phyloP scores from a whole-genome alignment of 1,140 invertebrate genomes.

The Condylostylus longicornis region DNA sequence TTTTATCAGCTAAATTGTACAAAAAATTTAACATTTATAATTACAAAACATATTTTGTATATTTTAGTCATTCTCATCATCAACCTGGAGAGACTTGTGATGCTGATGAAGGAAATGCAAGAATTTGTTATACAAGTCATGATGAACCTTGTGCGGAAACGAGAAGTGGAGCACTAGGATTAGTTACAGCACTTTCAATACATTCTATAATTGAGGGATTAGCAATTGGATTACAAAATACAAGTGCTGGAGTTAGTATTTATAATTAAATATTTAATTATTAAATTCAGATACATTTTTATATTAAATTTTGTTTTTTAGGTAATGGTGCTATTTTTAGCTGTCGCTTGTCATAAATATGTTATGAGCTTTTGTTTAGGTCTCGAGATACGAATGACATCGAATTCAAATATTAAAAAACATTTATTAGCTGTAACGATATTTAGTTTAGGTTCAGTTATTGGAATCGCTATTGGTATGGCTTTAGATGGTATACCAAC shows the following conservation, averaged over 20 bases:
- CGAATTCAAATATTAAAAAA: conserved; percentile 29
- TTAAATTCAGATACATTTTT: conserved; percentile 14
- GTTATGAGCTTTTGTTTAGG: conserved; percentile 66
- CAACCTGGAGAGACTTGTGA: conserved; percentile 18
- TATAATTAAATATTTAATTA: conserved; percentile 19
- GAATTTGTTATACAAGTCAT: conserved; percentile 46
- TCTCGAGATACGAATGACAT: conserved; percentile 44
- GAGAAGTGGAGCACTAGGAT: conserved; percentile 40
- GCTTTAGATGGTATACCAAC: conserved; percentile 35
- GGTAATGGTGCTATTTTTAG: conserved; percentile 53
- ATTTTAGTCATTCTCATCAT: too few species aligned
- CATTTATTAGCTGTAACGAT: conserved; percentile 44
- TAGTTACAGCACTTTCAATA: conserved; percentile 55
- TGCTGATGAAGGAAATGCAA: conserved; percentile 35
- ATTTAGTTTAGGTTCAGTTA: conserved; percentile 48
- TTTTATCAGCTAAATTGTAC: too few species aligned
- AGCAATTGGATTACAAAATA: conserved; percentile 61
- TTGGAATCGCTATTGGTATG: conserved; percentile 49
- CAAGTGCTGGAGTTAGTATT: conserved; percentile 39
- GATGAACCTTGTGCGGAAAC: conserved; percentile 40
- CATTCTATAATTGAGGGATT: conserved; percentile 69
- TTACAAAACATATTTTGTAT: too few species aligned
- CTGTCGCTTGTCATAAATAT: conserved; percentile 58
- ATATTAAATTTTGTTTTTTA: conserved; percentile 20
- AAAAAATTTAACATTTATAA: too few species aligned